phyloP scores from a whole-genome alignment of 2,113 vertebrate genomes.

The Notarius lentiginosus region DNA sequence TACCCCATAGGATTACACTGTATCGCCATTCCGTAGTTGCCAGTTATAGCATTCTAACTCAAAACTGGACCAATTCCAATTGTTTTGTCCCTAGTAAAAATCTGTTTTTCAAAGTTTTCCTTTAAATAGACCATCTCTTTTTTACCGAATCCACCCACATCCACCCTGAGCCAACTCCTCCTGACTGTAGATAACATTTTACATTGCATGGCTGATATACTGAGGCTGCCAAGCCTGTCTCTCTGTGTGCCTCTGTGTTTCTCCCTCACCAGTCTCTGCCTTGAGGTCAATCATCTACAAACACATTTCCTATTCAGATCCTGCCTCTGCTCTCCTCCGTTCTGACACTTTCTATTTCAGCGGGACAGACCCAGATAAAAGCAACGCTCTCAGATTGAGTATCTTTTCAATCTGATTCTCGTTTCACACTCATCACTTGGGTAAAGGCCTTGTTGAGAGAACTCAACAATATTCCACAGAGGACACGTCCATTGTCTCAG shows the following conservation, averaged over 20 bases:
- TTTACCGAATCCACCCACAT: neutral
- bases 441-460: slow-evolving; percentile 7
- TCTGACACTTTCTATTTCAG: slow-evolving; percentile 29
- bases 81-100: too few species aligned
- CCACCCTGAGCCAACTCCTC: neutral
- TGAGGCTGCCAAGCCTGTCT: neutral
- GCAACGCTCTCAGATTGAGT: neutral
- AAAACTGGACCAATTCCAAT: too few species aligned
- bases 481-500: neutral
- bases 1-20: too few species aligned
- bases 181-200: slow-evolving; percentile 33
- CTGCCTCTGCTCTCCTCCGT: slow-evolving; percentile 3
- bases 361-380: slow-evolving; percentile 20
- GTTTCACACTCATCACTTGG: slow-evolving; percentile 13
- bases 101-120: too few species aligned
- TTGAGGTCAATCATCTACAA: slow-evolving; percentile 6
- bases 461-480: slow-evolving; percentile 2
- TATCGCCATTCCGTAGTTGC: too few species aligned
- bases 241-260: neutral
- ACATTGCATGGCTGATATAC: slow-evolving; percentile 22
- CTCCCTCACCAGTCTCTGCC: neutral
- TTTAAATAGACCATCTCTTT: too few species aligned
- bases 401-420: slow-evolving; percentile 34
- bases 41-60: too few species aligned
- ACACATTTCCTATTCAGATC: slow-evolving; percentile 40